phyloP scores from a whole-genome alignment of 2,113 vertebrate genomes.

The Theristicus caerulescens region DNA sequence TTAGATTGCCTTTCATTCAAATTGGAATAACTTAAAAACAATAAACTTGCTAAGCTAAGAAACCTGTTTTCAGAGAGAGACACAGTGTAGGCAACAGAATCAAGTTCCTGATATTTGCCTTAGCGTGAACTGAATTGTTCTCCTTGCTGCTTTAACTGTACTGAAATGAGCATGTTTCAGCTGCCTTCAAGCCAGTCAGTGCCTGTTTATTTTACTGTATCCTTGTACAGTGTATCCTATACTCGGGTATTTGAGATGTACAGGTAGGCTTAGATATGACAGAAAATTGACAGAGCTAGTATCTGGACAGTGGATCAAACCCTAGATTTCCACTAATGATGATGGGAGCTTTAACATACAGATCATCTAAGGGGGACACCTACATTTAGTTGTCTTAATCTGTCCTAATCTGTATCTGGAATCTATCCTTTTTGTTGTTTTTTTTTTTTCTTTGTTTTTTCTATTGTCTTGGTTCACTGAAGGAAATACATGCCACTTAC shows the following conservation, averaged over 20 bases:
- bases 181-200: not conserved
- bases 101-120: not conserved
- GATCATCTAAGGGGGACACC: not conserved
- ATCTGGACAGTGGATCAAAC: not conserved
- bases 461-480: not conserved
- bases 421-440: not conserved
- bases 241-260: not conserved
- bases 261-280: not conserved
- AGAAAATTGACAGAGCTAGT: not conserved
- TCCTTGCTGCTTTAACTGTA: not conserved
- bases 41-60: not conserved
- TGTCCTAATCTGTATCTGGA: not conserved
- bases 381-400: not conserved
- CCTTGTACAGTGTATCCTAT: not conserved
- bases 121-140: not conserved
- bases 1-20: not conserved
- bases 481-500: not conserved
- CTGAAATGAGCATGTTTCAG: not conserved
- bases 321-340: not conserved
- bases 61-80: not conserved
- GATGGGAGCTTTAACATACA: not conserved
- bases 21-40: not conserved
- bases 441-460: not conserved
- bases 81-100: not conserved
- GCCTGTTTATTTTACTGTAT: not conserved